A percentile compares a stretch with the other conserved stretches of the same genome.
phyloP scores from a whole-genome alignment of 2,888 invertebrate genomes.

The Nephrocerus scutellatus region DNA sequence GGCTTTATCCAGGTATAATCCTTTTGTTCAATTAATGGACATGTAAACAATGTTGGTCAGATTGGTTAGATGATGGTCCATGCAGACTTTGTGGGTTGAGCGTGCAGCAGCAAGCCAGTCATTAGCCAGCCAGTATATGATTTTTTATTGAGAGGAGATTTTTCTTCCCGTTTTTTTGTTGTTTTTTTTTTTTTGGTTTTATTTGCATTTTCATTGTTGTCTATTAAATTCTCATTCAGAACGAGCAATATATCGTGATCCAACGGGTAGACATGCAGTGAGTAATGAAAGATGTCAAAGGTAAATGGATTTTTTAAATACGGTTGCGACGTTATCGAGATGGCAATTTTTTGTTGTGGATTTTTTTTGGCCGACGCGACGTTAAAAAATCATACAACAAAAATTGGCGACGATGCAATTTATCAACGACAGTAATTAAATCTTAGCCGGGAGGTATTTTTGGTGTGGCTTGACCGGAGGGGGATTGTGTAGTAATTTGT shows the following conservation, averaged over 20 bases:
- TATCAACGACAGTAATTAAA: too few species aligned
- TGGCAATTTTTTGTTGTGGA: too few species aligned
- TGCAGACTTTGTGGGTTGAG: too few species aligned
- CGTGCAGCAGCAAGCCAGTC: too few species aligned
- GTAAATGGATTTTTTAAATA: slow-evolving; percentile 24
- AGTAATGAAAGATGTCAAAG: slow-evolving; percentile 18
- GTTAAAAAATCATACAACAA: slow-evolving; percentile 8
- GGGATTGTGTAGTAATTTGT: too few species aligned
- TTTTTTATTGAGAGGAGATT: too few species aligned
- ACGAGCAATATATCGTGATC: slow-evolving; percentile 3
- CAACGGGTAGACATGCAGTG: slow-evolving; percentile 6
- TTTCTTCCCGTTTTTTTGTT: slow-evolving; percentile 11
- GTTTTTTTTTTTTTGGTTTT: neutral
- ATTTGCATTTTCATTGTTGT: slow-evolving; percentile 17
- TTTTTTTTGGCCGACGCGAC: too few species aligned
- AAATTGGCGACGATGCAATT: too few species aligned
- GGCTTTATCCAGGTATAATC: slow-evolving; percentile 26
- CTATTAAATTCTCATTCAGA: slow-evolving; percentile 19
- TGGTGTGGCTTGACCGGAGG: too few species aligned
- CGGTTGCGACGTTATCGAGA: too few species aligned
- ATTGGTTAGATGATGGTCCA: slow-evolving; percentile 9
- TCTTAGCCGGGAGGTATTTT: too few species aligned
- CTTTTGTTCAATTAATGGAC: slow-evolving; percentile 29
- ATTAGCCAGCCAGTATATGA: too few species aligned
- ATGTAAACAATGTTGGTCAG: slow-evolving; percentile 25